These are phyloP conservation scores for Sorex fumeus DNA, from an alignment of 2,113 vertebrate species.

Conservation along the genomic window DNA sequence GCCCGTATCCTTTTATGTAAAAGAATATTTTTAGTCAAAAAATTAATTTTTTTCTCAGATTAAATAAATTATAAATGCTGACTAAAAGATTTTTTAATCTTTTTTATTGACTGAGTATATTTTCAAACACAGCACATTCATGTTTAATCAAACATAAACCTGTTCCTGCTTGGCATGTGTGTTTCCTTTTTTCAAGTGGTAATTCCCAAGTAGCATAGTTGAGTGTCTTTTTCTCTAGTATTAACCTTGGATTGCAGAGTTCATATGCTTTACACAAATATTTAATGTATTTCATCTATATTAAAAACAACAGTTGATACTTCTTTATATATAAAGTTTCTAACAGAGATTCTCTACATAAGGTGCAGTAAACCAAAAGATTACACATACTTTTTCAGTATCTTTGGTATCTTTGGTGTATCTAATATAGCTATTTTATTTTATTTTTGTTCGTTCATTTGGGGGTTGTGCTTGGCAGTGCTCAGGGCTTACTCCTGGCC, in stretches of 20 bases:
- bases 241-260: not conserved
- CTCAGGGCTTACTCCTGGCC: too few relatives aligned
- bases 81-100: too few relatives aligned
- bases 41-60: not conserved
- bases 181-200: not conserved
- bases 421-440: slow-evolving; percentile 2
- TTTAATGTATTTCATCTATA: not conserved
- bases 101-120: slow-evolving; percentile 6
- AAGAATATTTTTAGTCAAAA: slow-evolving; percentile 16
- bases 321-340: not conserved
- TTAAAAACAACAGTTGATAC: slow-evolving; percentile 22
- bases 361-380: not conserved
- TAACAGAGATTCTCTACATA: slow-evolving; percentile 40
- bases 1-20: not conserved
- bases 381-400: not conserved
- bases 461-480: too few relatives aligned
- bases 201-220: not conserved
- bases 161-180: not conserved
- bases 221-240: not conserved
- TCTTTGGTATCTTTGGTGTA: too few relatives aligned
- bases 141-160: not conserved
- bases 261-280: not conserved
- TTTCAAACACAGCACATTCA: not conserved
- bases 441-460: not conserved
- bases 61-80: slow-evolving; percentile 27